Base-by-base conservation (phyloP, 1,140 invertebrate genomes). In the Platyscapa corneri region DNA sequence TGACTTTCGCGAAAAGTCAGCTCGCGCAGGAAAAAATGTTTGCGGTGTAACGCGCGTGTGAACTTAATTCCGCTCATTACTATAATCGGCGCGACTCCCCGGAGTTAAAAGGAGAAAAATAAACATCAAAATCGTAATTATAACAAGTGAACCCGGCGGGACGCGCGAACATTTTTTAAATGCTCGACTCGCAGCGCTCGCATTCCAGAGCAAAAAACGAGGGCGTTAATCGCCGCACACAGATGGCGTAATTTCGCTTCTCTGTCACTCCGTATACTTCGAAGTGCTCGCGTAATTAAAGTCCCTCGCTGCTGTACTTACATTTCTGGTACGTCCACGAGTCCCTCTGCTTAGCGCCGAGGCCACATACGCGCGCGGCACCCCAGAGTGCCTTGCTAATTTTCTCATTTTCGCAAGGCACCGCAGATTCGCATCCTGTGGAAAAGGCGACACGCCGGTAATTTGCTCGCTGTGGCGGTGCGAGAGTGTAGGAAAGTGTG, bases 341-440 rank as follows among this genome's bases (percentile, higher is more conserved):
- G 5, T 53, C 49, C 49, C 49, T 53, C 49, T 18, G 6, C 49
- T 53, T 53, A 53, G 49, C 49, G 49, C 49, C 49, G 49, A 12
- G 49, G n/a, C n/a, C n/a, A n/a, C 49, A 3, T 20, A 20, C 18
- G 18, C 32, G 20, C 82, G 14, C 16, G 60, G 23, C 23, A 16
- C 5, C 0, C 23, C 18, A 10, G 14, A n/a, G 39, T 67, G 23
- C 16, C 53, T 75, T 56, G 76, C 49, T 53, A 83, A 83, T 83
- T 83, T 83, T 83, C 82, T 77, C 82, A 77, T 83, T 83, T 83
- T 83, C 74, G 37, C 56, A 65, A 56, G 42, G n/a, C 72, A 14
- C n/a, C 12, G 30, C 30, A n/a, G 64, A 67, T 67, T 67, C 64
- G n/a, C n/a, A 30, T 67, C 27, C 64, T 32, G 49, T 23, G 49